Conservation (phyloP, 92 coral and sea anemone species). For the Meandrina meandrites region DNA sequence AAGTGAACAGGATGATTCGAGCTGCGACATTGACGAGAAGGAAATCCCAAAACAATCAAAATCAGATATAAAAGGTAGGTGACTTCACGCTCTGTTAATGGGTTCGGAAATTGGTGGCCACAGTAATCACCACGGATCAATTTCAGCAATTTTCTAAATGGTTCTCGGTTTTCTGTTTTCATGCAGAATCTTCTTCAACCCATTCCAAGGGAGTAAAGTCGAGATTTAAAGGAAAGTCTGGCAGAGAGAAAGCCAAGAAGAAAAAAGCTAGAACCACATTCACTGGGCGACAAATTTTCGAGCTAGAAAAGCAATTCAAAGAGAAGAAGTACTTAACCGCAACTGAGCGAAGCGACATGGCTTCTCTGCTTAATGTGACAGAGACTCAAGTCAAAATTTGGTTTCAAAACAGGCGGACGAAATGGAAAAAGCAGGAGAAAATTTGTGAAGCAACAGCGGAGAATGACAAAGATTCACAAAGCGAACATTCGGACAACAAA, state of each 20-base stretch:
- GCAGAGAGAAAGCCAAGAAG: conserved; percentile 78
- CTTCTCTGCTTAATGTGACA: conserved; percentile 91
- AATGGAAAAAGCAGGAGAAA: conserved; percentile 96
- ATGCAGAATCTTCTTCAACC: conserved; percentile 26
- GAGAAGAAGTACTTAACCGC: conserved; percentile 98
- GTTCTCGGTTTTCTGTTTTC: conserved; percentile 43
- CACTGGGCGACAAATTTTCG: conserved; percentile 99
- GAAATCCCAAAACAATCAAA: conserved; percentile 41
- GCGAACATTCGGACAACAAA: conserved; percentile 57
- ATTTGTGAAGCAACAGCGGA: conserved; percentile 54
- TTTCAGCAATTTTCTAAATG: conserved; percentile 60
- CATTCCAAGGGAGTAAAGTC: conserved; percentile 52
- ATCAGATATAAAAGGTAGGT: conserved; percentile 45
- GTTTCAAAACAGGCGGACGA: conserved; percentile 98
- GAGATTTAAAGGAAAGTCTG: conserved; percentile 63
- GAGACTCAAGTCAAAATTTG: conserved; percentile 99
- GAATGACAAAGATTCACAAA: conserved; percentile 55
- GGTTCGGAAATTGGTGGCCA: conserved; percentile 62
- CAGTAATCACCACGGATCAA: conserved; percentile 25
- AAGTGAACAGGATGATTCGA: conserved; percentile 1
- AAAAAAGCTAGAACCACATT: conserved; percentile 99
- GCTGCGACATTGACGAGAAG: conserved; percentile 10
- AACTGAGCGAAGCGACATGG: conserved; percentile 91
- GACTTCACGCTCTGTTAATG: conserved; percentile 46
- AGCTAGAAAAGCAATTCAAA: conserved; percentile 94